Percentiles rank a stretch among this genome's conserved stretches.
Evolutionary conservation across 2,797 vertebrate species (phyloP).

Genomic region (Halcyon chelicuti): DNA sequence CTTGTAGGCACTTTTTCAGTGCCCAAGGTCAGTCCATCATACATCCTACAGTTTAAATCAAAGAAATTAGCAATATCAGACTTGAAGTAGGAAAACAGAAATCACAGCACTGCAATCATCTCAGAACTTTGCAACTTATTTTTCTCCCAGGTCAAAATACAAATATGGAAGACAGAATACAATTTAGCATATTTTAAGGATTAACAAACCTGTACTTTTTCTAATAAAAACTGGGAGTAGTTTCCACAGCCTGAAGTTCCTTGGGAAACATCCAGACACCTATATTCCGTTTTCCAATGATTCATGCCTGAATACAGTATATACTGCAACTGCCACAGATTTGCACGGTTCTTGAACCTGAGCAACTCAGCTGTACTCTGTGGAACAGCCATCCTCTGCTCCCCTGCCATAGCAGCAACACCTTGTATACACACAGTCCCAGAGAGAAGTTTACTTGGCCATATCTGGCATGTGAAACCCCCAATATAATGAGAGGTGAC

Average conservation of each 20-base stretch:
- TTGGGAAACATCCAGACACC: neutral
- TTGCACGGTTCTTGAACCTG: neutral
- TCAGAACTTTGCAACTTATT: neutral
- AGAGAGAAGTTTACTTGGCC: neutral
- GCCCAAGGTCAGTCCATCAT: neutral
- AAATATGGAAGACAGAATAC: neutral
- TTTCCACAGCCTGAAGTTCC: neutral
- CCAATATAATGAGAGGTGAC: neutral
- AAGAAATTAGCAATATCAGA: neutral
- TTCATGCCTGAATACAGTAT: rapidly evolving
- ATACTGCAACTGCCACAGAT: neutral
- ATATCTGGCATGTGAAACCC: neutral
- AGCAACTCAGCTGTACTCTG: neutral
- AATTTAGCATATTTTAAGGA: neutral
- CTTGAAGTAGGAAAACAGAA: neutral
- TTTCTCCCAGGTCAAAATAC: neutral
- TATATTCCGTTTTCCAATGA: neutral
- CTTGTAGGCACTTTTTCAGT: neutral
- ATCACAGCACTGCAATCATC: neutral
- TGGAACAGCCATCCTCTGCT: neutral
- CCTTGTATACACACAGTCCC: rapidly evolving
- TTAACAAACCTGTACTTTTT: neutral
- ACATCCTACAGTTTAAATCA: neutral
- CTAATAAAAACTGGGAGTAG: neutral
- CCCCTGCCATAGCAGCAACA: neutral